A percentile compares a stretch with the other conserved stretches of the same genome.
phyloP scores from a whole-genome alignment of 2,888 invertebrate species.

The Megamerina dolium region DNA sequence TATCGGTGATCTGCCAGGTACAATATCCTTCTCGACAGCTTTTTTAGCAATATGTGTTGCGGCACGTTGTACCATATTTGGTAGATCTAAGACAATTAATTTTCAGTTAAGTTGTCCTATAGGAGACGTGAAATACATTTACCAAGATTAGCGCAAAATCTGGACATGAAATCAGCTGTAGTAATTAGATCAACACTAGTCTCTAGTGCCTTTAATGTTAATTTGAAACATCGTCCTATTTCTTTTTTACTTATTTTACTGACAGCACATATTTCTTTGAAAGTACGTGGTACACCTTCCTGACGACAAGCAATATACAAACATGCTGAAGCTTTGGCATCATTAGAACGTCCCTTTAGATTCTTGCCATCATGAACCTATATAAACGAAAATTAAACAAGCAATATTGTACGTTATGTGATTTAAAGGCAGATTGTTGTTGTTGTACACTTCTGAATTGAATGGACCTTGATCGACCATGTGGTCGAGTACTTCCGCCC shows the following conservation, averaged over 20 bases:
- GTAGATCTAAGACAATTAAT: constrained; percentile 53
- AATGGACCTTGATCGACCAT: too few species aligned
- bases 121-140: constrained; percentile 9
- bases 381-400: too few species aligned
- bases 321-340: constrained; percentile 98
- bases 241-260: constrained; percentile 99
- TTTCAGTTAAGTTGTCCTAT: not conserved
- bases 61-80: constrained; percentile 83
- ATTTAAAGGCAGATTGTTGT: too few species aligned
- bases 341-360: constrained; percentile 90
- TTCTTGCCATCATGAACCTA: constrained; percentile 90
- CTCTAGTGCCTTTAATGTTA: constrained; percentile 91
- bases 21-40: constrained; percentile 94
- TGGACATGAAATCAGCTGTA: constrained; percentile 98
- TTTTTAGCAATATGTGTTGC: constrained; percentile 96
- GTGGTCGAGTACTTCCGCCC: too few species aligned
- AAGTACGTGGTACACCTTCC: constrained; percentile 97
- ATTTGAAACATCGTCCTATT: constrained; percentile 95
- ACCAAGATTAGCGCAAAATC: constrained; percentile 93
- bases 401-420: too few species aligned
- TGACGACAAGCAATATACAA: constrained; percentile 98
- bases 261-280: constrained; percentile 98
- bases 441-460: too few species aligned
- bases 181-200: constrained; percentile 97
- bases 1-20: constrained; percentile 95